Base-by-base conservation (phyloP, 2,113 vertebrate genomes). In the Heterotis niloticus region DNA sequence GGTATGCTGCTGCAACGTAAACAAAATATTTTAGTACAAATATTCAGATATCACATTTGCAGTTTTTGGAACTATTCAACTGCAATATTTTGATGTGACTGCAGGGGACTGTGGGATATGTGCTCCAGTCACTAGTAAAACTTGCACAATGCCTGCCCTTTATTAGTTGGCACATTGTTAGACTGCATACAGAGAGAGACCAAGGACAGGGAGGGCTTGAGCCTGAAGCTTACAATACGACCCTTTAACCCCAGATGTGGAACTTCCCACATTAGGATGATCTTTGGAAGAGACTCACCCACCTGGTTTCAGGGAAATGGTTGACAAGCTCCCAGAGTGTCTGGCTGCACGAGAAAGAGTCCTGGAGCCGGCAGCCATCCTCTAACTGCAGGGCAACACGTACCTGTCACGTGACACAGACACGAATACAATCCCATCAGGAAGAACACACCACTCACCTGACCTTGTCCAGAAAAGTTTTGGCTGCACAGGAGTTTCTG, bases 251-350 rank as follows among this genome's bases (percentile, higher is more conserved):
- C 34, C 7, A 44, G 34, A 44, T 7, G 7, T 44, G 34, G 34
- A 44, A 44, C 34, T 44, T 44, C 34, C 34, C 34, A 44, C 34
- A 44, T 7, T 44, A 7, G 3, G 3, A 44, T 44, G 34, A 4
- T 44, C 34, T 44, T 2, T 44, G 34, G 34, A 66, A 24, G 64
- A 11, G 23, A 10, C 56, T 13, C 23, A 85, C 92, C 88, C 84
- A 98, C 98, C 95, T 95, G 87, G 90, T 96, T 85, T 93, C 87
- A 11, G 91, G 81, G 82, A 99, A 99, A 81, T 95, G 92, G 70
- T 82, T 84, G 79, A 99, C 91, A 78, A 99, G 87, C 62, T 97
- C 96, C 96, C 96, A 98, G 79, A 99, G 90, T 3, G 89, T 96
- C 87, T 95, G 94, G 5, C 91, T 90, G 16, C 91, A 92, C 0